phyloP scores from a whole-genome alignment of 1,140 invertebrate genomes.

The Scylla paramamosain region DNA sequence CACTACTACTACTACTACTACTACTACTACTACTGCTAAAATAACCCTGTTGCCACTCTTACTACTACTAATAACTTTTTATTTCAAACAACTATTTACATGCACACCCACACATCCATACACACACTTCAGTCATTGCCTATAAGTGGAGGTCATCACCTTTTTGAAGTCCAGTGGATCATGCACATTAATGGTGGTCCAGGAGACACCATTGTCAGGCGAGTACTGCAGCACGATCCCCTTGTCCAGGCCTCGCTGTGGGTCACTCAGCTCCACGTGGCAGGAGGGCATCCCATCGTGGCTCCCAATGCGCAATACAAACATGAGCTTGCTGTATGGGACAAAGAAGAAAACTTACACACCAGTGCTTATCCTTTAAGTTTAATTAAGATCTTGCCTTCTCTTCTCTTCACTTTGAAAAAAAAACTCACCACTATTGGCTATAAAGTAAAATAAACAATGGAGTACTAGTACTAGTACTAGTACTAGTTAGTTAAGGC shows the following conservation, averaged over 20 bases:
- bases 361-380: no score
- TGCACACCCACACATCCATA: no score
- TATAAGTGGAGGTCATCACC: conserved; percentile 63
- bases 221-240: conserved; percentile 81
- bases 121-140: neutral
- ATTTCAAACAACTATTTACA: no score
- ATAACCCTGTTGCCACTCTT: no score
- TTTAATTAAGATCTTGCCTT: no score
- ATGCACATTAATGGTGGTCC: conserved; percentile 81
- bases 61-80: no score
- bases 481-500: no score
- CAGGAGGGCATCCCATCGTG: conserved; percentile 80
- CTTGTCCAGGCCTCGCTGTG: conserved; percentile 78
- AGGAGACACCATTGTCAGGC: conserved; percentile 80
- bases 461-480: no score
- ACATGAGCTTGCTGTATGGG: conserved; percentile 81
- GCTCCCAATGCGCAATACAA: conserved; percentile 82
- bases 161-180: conserved; percentile 80
- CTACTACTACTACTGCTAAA: no score
- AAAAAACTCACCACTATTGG: no score
- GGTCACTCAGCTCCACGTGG: conserved; percentile 78
- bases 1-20: no score
- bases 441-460: no score
- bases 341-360: conserved; percentile 33
- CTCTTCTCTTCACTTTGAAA: neutral